Percentiles rank a stretch among this genome's conserved stretches.
Evolutionary conservation across 2,113 vertebrate genomes (phyloP).

Genomic region (Epinephelus cyanopodus): DNA sequence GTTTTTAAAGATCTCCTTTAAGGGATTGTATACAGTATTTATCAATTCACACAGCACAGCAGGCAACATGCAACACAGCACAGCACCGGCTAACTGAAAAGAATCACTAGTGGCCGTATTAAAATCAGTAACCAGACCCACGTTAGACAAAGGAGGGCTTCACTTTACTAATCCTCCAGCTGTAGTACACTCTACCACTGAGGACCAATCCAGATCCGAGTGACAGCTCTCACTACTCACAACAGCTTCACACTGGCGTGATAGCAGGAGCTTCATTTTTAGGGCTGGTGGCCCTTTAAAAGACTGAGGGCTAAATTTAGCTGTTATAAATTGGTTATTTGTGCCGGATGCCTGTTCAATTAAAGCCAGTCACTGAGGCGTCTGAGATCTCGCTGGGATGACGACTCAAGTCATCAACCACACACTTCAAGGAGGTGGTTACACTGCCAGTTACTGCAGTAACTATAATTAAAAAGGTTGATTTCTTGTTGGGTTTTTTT

Average conservation of each 20-base stretch:
- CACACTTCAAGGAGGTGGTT: conserved; percentile 53
- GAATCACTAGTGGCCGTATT: background rate
- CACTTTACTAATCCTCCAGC: conserved; percentile 46
- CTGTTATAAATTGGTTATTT: conserved; percentile 75
- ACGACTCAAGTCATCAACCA: conserved; percentile 52
- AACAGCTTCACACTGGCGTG: conserved; percentile 36
- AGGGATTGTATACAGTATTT: background rate
- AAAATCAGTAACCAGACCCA: conserved; percentile 28
- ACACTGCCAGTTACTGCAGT: conserved; percentile 13
- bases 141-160: conserved; percentile 43
- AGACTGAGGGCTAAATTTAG: conserved; percentile 72
- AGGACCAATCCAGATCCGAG: conserved; percentile 52
- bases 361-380: conserved; percentile 72
- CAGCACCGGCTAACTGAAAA: conserved; percentile 5
- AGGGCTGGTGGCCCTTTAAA: conserved; percentile 62
- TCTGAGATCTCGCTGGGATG: conserved; percentile 59
- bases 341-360: conserved; percentile 76
- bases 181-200: conserved; percentile 34
- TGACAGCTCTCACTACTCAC: conserved; percentile 35
- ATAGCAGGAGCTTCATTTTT: conserved; percentile 45
- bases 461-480: conserved; percentile 53
- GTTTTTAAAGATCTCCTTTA: conserved; percentile 8
- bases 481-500: conserved; percentile 27
- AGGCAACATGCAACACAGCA: conserved; percentile 6
- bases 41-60: background rate